A percentile compares a stretch with the other conserved stretches of the same genome.
phyloP scores from a whole-genome alignment of 2,113 vertebrate genomes.

The Cryptotis parvus region DNA sequence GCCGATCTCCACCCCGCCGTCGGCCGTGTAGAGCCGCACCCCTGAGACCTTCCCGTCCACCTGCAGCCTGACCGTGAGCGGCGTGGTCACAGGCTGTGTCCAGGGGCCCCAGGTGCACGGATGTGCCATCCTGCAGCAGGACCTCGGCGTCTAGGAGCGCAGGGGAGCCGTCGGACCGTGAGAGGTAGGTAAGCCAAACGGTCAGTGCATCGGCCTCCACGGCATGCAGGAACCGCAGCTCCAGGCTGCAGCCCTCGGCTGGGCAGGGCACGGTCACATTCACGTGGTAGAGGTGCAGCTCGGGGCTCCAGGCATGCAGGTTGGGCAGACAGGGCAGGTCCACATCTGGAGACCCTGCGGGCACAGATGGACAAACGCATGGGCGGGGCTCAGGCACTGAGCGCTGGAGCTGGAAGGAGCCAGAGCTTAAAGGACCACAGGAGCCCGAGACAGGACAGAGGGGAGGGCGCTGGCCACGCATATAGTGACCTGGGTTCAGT shows the following conservation, averaged over 20 bases:
- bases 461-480: too few relatives aligned
- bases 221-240: slow-evolving; percentile 91
- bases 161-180: slow-evolving; percentile 85
- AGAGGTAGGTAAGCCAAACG: slow-evolving; percentile 96
- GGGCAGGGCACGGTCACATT: slow-evolving; percentile 96
- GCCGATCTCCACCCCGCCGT: slow-evolving; percentile 97
- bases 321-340: slow-evolving; percentile 96
- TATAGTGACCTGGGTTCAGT: too few relatives aligned
- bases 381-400: neutral
- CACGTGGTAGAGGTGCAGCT: slow-evolving; percentile 94
- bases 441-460: neutral
- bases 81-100: slow-evolving; percentile 94
- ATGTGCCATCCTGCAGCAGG: slow-evolving; percentile 89
- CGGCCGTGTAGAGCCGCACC: slow-evolving; percentile 94
- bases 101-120: slow-evolving; percentile 91
- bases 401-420: neutral
- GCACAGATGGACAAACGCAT: slow-evolving; percentile 7
- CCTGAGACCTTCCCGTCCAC: slow-evolving; percentile 88
- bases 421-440: too few relatives aligned
- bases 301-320: slow-evolving; percentile 97
- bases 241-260: slow-evolving; percentile 93
- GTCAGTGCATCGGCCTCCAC: slow-evolving; percentile 91
- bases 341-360: slow-evolving; percentile 94
- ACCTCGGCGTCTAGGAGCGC: slow-evolving; percentile 91
- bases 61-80: slow-evolving; percentile 92